phyloP scores from a whole-genome alignment of 1,140 invertebrate genomes.

The Penaeus chinensis region DNA sequence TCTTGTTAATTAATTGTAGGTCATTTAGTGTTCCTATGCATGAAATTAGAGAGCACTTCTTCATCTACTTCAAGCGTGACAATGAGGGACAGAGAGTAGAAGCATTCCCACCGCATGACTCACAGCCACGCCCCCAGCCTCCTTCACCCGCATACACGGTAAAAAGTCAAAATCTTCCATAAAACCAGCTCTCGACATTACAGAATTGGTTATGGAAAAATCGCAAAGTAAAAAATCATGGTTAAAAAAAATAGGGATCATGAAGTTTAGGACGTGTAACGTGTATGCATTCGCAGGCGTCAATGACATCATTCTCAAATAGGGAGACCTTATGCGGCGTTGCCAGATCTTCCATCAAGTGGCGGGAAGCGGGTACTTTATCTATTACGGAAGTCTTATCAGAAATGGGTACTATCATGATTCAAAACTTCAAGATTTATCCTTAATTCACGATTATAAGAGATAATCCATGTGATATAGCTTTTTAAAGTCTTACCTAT shows the following conservation, averaged over 20 bases:
- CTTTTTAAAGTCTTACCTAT: too few relatives aligned
- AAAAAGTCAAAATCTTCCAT: neutral
- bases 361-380: conserved; percentile 46
- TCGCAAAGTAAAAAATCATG: neutral
- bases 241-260: neutral
- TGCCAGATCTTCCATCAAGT: conserved; percentile 22
- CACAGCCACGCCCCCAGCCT: conserved; percentile 41
- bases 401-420: neutral
- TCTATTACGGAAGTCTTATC: conserved; percentile 38
- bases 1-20: conserved; percentile 19
- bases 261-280: neutral
- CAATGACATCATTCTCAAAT: conserved; percentile 57
- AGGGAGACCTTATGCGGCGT: conserved; percentile 34
- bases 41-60: neutral
- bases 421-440: neutral
- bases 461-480: too few relatives aligned
- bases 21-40: neutral
- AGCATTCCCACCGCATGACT: conserved; percentile 49
- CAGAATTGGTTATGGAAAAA: neutral
- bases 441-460: too few relatives aligned
- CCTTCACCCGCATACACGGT: conserved; percentile 3
- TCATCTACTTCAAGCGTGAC: neutral
- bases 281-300: conserved; percentile 35
- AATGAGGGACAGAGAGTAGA: conserved; percentile 20
- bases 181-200: neutral